Evolutionary conservation across 2,797 vertebrate genomes (phyloP).

Genomic region (Pagetopsis macropterus): DNA sequence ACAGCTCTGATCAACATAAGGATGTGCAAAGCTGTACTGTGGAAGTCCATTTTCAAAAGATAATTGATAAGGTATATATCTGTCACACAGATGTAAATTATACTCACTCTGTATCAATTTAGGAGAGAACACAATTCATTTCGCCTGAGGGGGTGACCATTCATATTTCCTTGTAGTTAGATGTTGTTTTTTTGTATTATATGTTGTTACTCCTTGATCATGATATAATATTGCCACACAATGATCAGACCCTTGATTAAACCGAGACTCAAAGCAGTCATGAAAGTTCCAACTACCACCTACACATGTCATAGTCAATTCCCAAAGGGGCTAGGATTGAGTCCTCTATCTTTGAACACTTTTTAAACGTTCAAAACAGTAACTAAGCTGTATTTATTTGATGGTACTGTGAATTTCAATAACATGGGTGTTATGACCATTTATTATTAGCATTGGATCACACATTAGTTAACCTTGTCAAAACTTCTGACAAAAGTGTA

Average conservation of each 20-base stretch:
- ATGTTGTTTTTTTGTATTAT: slow-evolving; percentile 36
- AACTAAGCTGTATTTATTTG: slow-evolving; percentile 17
- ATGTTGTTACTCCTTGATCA: slow-evolving; percentile 11
- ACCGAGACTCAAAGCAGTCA: slow-evolving; percentile 54
- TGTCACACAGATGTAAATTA: slow-evolving; percentile 32
- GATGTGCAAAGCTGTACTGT: slow-evolving; percentile 96
- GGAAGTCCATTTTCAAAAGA: slow-evolving; percentile 98
- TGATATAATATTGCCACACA: slow-evolving; percentile 41
- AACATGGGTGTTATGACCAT: slow-evolving; percentile 20
- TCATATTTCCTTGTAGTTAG: slow-evolving; percentile 16
- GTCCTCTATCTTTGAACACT: slow-evolving; percentile 41
- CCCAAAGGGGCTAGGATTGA: slow-evolving; percentile 32
- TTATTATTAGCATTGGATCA: slow-evolving; percentile 3
- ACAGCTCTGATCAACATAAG: slow-evolving; percentile 92
- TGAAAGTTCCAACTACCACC: slow-evolving; percentile 56
- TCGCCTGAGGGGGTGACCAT: neutral
- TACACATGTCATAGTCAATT: slow-evolving; percentile 42
- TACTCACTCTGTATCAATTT: slow-evolving; percentile 8
- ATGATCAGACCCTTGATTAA: slow-evolving; percentile 51
- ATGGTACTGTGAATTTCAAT: slow-evolving; percentile 25
- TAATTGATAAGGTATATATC: slow-evolving; percentile 93
- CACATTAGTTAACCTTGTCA: neutral
- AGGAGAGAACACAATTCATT: neutral
- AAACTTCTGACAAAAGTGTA: neutral
- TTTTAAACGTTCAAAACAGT: slow-evolving; percentile 26